Evolutionary conservation across 1,140 invertebrate genomes (phyloP), one percentile per base, ranked within the genome.

Genomic region (Caerostris extrusa): DNA sequence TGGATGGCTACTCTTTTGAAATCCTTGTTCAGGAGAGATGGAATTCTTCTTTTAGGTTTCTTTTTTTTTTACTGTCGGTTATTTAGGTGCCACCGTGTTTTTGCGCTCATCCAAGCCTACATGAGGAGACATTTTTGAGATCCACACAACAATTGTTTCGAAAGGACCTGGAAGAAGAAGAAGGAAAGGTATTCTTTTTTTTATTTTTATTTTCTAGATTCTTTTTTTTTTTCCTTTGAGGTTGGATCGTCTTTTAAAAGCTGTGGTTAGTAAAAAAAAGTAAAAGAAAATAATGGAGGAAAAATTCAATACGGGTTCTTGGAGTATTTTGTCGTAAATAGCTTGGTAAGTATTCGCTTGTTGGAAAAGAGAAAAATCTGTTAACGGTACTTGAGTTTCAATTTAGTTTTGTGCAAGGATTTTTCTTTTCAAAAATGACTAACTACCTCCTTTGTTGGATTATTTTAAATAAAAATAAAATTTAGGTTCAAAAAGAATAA

Each of bases 61-160:
- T 34, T 64, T n/a, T n/a, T 34, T 1, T 34, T 34, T 67, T 67
- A 67, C 64, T 14, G 0, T 34, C 34, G 0, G 0, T 34, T 34
- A 34, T 34, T 34, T 34, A 34, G 34, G 34, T 34, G 55, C 88
- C 5, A 5, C 14, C 67, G 19, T 91, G 56, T 91, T 90, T 82
- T 91, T 91, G 56, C 57, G 89, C 89, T 91, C 64, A 5, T 56
- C 53, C 64, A 56, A 56, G 60, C 87, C 64, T 71, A 60, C 69
- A 91, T 14, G 82, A 91, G n/a, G 50, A 91, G 90, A 91, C 90
- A 91, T 91, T 91, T n/a, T 91, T 82, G 87, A 91, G 90, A 82
- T 82, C 90, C n/a, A n/a, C 50, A 82, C 71, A 53, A 60, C 90
- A 50, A 82, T 81, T 91, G 67, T 91, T 91, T 91, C 34, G 57